Conservation (phyloP, 2,797 vertebrate genomes). For the Sebastes dallii region DNA sequence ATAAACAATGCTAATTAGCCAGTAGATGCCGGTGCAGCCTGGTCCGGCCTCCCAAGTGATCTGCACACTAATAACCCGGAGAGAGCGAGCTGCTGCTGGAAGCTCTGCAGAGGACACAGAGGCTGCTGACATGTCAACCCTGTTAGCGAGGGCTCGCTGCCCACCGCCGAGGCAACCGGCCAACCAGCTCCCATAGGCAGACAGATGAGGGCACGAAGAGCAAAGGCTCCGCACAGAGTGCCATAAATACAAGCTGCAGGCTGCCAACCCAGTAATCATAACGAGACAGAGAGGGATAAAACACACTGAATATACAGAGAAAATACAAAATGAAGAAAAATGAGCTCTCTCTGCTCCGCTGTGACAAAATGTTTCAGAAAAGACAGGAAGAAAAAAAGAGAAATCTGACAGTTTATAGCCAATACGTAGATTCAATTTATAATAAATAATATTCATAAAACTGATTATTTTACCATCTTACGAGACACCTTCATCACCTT, state of each 20-base stretch:
- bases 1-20: constrained; percentile 37
- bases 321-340: background rate
- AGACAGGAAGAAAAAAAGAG: background rate
- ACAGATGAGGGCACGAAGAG: constrained; percentile 13
- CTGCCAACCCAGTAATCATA: constrained; percentile 31
- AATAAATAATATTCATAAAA: too few species aligned
- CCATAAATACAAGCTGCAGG: constrained; percentile 38
- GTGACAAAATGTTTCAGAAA: background rate
- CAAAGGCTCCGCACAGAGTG: background rate
- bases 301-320: background rate
- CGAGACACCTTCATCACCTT: too few species aligned
- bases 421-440: too few species aligned
- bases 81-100: background rate
- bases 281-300: background rate
- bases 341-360: background rate
- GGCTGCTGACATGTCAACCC: constrained; percentile 35
- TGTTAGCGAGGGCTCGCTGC: constrained; percentile 28
- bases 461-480: too few species aligned
- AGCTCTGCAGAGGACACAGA: constrained; percentile 20
- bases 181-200: constrained; percentile 21
- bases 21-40: constrained; percentile 32
- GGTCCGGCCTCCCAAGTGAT: constrained; percentile 39
- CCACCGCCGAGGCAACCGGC: background rate
- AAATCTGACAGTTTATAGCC: too few species aligned
- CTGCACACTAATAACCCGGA: constrained; percentile 58